Percentiles rank a stretch among this genome's conserved stretches.
These are phyloP conservation scores for Rhinopithecus roxellana DNA, from an alignment of 2,113 vertebrate species.

Conservation along the genomic window DNA sequence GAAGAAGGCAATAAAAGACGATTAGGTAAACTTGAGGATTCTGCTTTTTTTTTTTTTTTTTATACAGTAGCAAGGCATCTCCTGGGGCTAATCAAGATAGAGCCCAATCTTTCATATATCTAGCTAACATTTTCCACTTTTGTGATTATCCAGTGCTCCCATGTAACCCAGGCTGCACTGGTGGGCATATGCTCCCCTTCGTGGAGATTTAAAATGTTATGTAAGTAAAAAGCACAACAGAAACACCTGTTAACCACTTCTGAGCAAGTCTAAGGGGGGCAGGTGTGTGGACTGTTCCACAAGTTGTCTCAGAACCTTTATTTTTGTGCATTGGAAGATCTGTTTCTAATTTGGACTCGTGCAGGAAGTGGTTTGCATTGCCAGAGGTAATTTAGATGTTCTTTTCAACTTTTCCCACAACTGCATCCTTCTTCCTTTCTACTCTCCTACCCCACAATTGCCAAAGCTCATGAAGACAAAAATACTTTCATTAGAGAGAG, in stretches of 20 bases:
- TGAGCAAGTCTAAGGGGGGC: neutral
- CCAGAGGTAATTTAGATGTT: neutral
- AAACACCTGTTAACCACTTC: neutral
- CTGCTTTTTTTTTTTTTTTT: neutral
- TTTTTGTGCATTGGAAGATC: neutral
- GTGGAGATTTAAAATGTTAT: neutral
- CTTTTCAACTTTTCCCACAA: slow-evolving; percentile 8
- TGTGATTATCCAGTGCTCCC: neutral
- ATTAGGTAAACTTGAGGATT: neutral
- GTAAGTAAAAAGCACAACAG: neutral
- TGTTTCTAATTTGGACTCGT: slow-evolving; percentile 46
- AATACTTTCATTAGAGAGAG: neutral
- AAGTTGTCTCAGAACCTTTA: neutral
- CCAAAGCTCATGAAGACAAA: neutral
- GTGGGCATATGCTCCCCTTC: neutral
- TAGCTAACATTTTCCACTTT: neutral
- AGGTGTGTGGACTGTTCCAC: neutral
- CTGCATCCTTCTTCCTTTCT: neutral
- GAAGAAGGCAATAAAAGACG: neutral
- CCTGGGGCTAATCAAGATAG: neutral
- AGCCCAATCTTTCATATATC: neutral
- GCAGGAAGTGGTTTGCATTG: slow-evolving; percentile 23
- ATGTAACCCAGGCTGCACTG: neutral
- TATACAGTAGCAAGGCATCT: neutral
- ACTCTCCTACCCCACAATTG: neutral